Evolutionary conservation across 2,888 invertebrate species (phyloP).

Genomic region (Margaritifera margaritifera): DNA sequence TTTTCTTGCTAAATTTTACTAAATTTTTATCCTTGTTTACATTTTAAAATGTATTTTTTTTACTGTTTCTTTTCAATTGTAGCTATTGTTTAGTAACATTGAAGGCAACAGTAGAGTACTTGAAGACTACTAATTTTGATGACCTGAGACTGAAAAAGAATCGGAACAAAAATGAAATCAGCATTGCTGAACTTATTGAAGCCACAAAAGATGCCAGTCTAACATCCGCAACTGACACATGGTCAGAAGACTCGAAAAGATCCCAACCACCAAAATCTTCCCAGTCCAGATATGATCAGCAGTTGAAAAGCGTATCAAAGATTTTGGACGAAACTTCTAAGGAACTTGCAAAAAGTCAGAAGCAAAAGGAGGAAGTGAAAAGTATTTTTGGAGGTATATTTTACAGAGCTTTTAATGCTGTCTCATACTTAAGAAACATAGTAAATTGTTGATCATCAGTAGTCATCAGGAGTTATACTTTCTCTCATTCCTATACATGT

Average conservation of each 20-base stretch:
- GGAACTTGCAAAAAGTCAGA: conserved; percentile 26
- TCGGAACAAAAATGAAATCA: conserved; percentile 28
- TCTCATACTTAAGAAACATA: too few relatives aligned
- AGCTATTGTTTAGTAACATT: conserved; percentile 70
- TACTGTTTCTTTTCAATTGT: conserved; percentile 16
- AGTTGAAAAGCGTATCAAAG: conserved; percentile 62
- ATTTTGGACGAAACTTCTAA: conserved; percentile 61
- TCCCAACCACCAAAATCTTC: conserved; percentile 8
- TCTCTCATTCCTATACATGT: too few relatives aligned
- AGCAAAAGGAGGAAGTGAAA: conserved; percentile 18
- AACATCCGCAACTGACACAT: not conserved
- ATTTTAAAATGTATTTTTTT: too few relatives aligned
- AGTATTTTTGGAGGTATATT: conserved; percentile 54
- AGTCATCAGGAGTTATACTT: too few relatives aligned
- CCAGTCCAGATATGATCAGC: conserved; percentile 47
- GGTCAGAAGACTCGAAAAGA: not conserved
- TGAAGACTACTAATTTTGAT: conserved; percentile 61
- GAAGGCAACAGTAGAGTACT: conserved; percentile 69
- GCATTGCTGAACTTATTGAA: conserved; percentile 42
- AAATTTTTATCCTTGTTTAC: too few relatives aligned
- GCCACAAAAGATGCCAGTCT: conserved; percentile 16
- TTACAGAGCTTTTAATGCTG: not conserved
- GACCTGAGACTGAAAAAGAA: conserved; percentile 32
- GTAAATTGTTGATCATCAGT: too few relatives aligned
- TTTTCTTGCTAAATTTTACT: too few relatives aligned